Base-by-base conservation (phyloP, 2,113 vertebrate genomes). In the Ophiodon elongatus region DNA sequence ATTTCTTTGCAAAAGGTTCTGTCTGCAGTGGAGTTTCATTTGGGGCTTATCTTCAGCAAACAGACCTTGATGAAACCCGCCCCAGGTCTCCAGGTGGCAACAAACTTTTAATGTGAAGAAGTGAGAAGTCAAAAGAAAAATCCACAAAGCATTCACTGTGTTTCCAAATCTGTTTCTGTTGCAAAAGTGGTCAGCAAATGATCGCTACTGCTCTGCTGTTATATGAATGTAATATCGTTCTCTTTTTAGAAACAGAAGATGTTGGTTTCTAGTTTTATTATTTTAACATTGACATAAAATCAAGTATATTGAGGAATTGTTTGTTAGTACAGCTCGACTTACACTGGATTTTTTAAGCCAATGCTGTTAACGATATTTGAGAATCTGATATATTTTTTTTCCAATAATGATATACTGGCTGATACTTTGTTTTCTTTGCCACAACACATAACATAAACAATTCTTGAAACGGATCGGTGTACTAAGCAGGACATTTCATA, bases 21-120 rank as follows among this genome's bases (percentile, higher is more conserved):
- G 57, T 89, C 79, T 88, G 81, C 85, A 47, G 73, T 52, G 14
- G 85, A 81, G 70, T 66, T 64, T 57, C 57, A 50, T 87, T 82
- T 35, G 39, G 47, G 37, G 75, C 92, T 94, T 94, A 94, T 94
- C 92, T 93, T 73, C 35, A 69, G 72, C 77, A 67, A 89, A 81
- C 94, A 95, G 91, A 67, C 71, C 79, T 66, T 77, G 35, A 80
- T 77, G 80, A 69, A 89, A 87, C 73, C 84, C 7, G 59, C 75
- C 85, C 81, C 8, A 14, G 74, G 74, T 88, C 88, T 81, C 64
- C 57, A 83, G 76, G 79, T 90, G 68, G 65, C 72, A 83, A 75
- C 78, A 86, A 89, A 86, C 73, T 74, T 90, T 86, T 81, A 71
- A 75, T 86, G 84, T 59, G 76, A 47, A 54, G 65, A 84, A 82